phyloP scores from a whole-genome alignment of 2,113 vertebrate species.

The Gymnarchus niloticus region DNA sequence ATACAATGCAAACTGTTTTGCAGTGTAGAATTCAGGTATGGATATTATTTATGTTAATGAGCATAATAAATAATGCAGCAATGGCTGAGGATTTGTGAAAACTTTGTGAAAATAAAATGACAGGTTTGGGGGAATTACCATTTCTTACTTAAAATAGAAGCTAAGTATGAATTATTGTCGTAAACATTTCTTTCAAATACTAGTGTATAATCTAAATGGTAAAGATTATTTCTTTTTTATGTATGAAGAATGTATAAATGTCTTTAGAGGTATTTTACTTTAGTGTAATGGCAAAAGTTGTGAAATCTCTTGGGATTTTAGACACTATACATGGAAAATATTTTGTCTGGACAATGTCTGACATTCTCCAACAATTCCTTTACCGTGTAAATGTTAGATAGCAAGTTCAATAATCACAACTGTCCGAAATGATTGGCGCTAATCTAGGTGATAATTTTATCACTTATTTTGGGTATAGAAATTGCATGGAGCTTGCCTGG shows the following conservation, averaged over 20 bases:
- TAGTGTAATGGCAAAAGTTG: neutral
- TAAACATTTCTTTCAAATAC: neutral
- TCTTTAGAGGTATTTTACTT: no score
- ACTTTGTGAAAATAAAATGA: neutral
- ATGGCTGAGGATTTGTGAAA: neutral
- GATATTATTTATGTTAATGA: neutral
- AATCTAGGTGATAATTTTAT: neutral
- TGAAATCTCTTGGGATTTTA: neutral
- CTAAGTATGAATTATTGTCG: neutral
- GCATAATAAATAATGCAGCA: neutral
- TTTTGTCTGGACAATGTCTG: neutral
- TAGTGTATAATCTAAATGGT: neutral
- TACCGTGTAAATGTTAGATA: slow-evolving; percentile 3
- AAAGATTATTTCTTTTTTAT: neutral
- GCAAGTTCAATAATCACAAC: slow-evolving; percentile 7
- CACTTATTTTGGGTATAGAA: neutral
- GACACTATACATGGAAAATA: neutral
- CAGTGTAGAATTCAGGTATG: neutral
- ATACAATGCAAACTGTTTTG: neutral
- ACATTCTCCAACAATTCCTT: neutral
- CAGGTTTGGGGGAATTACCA: neutral
- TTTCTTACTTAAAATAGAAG: neutral
- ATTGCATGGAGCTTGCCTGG: neutral
- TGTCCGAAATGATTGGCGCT: neutral
- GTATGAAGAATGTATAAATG: neutral